These are phyloP conservation scores for Cotesia glomerata DNA, from an alignment of 1,140 invertebrate species.

Conservation along the genomic window DNA sequence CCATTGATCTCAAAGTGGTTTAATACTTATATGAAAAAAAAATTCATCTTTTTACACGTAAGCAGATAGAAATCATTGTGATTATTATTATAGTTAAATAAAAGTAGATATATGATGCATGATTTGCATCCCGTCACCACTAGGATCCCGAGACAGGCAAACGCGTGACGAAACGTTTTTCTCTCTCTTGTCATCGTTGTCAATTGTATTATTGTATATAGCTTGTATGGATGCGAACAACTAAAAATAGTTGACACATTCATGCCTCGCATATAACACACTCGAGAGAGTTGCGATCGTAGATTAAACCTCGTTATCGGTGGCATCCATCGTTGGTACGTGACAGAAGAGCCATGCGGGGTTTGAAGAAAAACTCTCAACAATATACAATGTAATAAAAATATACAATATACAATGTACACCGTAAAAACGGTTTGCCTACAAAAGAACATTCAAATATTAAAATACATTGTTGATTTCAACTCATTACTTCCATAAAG, in stretches of 20 bases:
- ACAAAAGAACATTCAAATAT: too few relatives aligned
- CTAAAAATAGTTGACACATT: constrained; percentile 23
- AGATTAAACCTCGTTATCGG: constrained; percentile 35
- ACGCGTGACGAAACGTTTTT: background rate
- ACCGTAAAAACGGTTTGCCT: background rate
- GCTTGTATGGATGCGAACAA: background rate
- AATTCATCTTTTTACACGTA: too few relatives aligned
- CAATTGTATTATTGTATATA: too few relatives aligned
- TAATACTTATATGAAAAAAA: too few relatives aligned
- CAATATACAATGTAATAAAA: background rate
- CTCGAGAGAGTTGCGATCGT: constrained; percentile 13
- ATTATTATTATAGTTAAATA: too few relatives aligned
- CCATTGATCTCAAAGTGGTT: too few relatives aligned
- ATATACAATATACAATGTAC: background rate
- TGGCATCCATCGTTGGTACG: constrained; percentile 33
- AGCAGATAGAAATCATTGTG: too few relatives aligned
- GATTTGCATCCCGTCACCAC: background rate
- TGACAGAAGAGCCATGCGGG: constrained; percentile 17
- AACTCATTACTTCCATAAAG: too few relatives aligned
- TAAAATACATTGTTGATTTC: too few relatives aligned
- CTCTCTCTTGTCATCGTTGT: background rate
- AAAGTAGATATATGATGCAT: background rate
- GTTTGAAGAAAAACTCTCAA: background rate
- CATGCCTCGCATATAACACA: background rate
- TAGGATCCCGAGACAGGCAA: background rate